These are phyloP conservation scores for Eulemur rubriventer DNA, from an alignment of 2,797 vertebrate genomes.

Conservation along the genomic window DNA sequence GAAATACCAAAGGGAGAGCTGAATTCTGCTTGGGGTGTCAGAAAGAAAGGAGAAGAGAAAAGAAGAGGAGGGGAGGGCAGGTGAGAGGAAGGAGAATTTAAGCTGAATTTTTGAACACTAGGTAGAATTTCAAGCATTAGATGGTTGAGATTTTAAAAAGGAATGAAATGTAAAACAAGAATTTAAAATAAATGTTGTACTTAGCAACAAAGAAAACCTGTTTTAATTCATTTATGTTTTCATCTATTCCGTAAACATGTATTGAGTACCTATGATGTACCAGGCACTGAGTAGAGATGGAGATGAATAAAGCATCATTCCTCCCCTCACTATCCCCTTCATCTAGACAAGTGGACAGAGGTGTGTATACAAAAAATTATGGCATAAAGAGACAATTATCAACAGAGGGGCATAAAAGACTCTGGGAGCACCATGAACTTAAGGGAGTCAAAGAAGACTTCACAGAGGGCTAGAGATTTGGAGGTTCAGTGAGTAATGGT, in stretches of 20 bases:
- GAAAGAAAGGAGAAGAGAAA: neutral
- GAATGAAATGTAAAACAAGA: neutral
- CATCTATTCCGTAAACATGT: neutral
- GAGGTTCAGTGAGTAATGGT: neutral
- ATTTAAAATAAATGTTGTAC: conserved; percentile 3
- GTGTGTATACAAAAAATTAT: neutral
- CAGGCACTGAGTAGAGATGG: neutral
- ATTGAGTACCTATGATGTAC: neutral
- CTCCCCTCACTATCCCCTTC: neutral
- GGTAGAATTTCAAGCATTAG: neutral
- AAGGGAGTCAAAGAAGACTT: neutral
- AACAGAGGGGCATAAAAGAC: neutral
- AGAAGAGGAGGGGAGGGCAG: neutral
- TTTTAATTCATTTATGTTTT: neutral
- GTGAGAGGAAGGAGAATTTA: neutral
- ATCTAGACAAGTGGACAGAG: neutral
- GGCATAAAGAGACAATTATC: neutral
- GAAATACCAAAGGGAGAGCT: neutral
- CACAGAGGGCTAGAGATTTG: neutral
- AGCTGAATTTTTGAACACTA: neutral
- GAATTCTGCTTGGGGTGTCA: neutral
- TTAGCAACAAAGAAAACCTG: neutral
- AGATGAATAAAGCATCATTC: neutral
- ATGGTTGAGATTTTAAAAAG: neutral
- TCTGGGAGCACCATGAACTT: neutral